Conservation (phyloP, 2,888 invertebrate genomes). For the Diadegma fenestrale region DNA sequence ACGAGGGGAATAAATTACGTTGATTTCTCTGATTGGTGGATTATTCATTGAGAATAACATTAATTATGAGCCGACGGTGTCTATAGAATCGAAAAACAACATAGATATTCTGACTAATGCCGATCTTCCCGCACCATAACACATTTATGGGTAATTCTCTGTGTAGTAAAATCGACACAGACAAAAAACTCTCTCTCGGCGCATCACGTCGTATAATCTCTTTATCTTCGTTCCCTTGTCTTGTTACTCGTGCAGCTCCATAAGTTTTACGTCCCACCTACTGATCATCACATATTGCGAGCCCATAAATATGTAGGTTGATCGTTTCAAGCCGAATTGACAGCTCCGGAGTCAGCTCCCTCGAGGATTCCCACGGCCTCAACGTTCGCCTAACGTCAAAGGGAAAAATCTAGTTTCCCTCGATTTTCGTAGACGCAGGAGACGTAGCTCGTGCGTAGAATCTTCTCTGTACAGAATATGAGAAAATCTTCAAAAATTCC, state of each 20-base stretch:
- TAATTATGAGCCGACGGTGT: background rate
- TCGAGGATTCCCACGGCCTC: background rate
- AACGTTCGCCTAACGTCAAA: background rate
- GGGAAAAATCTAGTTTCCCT: background rate
- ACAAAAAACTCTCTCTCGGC: constrained; percentile 27
- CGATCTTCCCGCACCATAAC: constrained; percentile 10
- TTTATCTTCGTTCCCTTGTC: constrained; percentile 4
- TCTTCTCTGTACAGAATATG: too few species aligned
- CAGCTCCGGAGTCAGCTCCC: background rate
- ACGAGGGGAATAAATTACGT: background rate
- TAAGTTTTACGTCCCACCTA: background rate
- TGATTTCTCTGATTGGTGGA: background rate
- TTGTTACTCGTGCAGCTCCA: constrained; percentile 1
- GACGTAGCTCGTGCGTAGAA: too few species aligned
- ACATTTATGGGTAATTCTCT: constrained; percentile 38
- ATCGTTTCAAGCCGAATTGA: background rate
- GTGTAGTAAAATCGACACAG: constrained; percentile 42
- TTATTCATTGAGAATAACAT: background rate
- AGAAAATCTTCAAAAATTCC: too few species aligned
- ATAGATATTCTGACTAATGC: background rate
- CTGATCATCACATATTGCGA: background rate
- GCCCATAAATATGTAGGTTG: background rate
- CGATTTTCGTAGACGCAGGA: too few species aligned
- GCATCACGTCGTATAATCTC: constrained; percentile 17
- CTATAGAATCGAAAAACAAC: background rate